Evolutionary conservation across 2,888 invertebrate species (phyloP).

Genomic region (Dicyrtoma fusca): DNA sequence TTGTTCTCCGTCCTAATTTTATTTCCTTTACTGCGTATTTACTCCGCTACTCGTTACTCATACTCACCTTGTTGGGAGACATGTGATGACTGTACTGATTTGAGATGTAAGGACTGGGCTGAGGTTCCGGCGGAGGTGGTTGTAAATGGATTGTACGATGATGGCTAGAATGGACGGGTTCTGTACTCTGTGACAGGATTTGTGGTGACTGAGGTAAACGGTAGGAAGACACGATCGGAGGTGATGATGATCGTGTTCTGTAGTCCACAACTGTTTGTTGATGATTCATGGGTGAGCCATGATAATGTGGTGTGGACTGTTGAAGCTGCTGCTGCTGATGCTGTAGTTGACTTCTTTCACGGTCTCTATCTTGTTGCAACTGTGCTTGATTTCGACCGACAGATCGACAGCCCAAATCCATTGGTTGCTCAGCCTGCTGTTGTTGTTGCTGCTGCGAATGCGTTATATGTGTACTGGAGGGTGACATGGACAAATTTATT

Average conservation of each 20-base stretch:
- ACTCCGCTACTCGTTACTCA: no score
- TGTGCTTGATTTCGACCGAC: constrained; percentile 54
- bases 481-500: constrained; percentile 33
- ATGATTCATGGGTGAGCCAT: constrained; percentile 21
- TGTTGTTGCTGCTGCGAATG: constrained; percentile 38
- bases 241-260: constrained; percentile 30
- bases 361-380: constrained; percentile 57
- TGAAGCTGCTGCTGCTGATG: constrained; percentile 64
- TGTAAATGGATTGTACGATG: constrained; percentile 34
- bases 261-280: constrained; percentile 33
- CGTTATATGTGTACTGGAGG: constrained; percentile 34
- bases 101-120: constrained; percentile 31
- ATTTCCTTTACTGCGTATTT: neutral
- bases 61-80: constrained; percentile 48
- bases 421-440: constrained; percentile 50
- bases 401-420: constrained; percentile 57
- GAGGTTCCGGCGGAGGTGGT: constrained; percentile 36
- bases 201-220: constrained; percentile 48
- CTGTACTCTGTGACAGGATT: constrained; percentile 43
- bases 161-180: constrained; percentile 40
- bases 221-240: constrained; percentile 37
- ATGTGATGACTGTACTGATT: constrained; percentile 48
- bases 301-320: constrained; percentile 21
- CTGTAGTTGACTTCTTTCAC: constrained; percentile 61
- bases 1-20: neutral